Percentiles rank a stretch among this genome's conserved stretches.
phyloP scores from a whole-genome alignment of 1,140 invertebrate genomes.

The Venturia canescens region DNA sequence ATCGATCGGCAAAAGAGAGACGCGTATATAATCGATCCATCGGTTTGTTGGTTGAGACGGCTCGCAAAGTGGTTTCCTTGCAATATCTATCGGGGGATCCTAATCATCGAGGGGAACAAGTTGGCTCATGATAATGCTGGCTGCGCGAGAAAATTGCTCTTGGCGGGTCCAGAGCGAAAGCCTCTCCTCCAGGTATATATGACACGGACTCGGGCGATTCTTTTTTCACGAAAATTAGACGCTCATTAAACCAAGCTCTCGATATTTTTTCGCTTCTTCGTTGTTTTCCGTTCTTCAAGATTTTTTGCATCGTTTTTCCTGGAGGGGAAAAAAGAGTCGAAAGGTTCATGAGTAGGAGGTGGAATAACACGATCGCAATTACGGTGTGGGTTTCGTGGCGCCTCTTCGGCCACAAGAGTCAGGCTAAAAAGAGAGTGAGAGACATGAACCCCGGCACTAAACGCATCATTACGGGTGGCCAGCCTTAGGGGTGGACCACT shows the following conservation, averaged over 20 bases:
- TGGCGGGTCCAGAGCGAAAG: slow-evolving; percentile 53
- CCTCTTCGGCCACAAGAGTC: slow-evolving; percentile 40
- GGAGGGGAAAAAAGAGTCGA: not conserved
- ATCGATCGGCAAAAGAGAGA: not conserved
- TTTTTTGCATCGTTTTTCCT: slow-evolving; percentile 46
- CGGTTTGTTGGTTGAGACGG: not conserved
- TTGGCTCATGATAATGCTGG: slow-evolving; percentile 28
- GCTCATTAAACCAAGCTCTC: slow-evolving; percentile 58
- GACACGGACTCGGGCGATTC: slow-evolving; percentile 47
- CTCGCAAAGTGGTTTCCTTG: slow-evolving; percentile 17
- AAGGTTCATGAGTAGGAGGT: slow-evolving; percentile 39
- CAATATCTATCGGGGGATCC: slow-evolving; percentile 35
- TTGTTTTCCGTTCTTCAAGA: slow-evolving; percentile 14
- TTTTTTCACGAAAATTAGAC: slow-evolving; percentile 61
- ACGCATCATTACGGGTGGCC: slow-evolving; percentile 57
- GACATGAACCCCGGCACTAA: slow-evolving; percentile 47
- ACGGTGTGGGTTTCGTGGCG: slow-evolving; percentile 50
- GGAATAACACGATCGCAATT: slow-evolving; percentile 30
- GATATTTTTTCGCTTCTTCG: slow-evolving; percentile 49
- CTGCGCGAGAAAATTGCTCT: slow-evolving; percentile 55
- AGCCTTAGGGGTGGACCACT: slow-evolving; percentile 41
- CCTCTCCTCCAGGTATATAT: slow-evolving; percentile 38
- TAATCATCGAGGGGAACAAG: slow-evolving; percentile 32
- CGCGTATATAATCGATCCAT: slow-evolving; percentile 9
- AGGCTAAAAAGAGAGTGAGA: slow-evolving; percentile 42